These are phyloP conservation scores for Ennomos quercinarius DNA, from an alignment of 2,888 invertebrate species.

Conservation along the genomic window DNA sequence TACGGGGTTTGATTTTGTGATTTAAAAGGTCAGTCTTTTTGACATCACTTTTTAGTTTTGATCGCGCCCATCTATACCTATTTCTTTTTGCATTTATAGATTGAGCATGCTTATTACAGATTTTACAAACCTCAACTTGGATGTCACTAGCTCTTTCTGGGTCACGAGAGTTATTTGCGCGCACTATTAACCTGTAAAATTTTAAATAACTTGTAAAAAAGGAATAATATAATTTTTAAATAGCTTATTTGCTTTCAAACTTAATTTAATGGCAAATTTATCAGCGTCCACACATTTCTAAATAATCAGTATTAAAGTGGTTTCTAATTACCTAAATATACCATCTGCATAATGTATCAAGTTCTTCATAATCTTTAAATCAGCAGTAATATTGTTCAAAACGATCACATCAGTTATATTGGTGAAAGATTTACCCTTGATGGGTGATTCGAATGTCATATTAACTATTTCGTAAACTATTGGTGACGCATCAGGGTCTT, in stretches of 20 bases:
- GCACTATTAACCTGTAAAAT: slow-evolving; percentile 74
- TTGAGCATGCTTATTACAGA: background rate
- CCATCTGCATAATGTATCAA: slow-evolving; percentile 88
- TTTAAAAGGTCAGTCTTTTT: no score
- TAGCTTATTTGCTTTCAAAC: no score
- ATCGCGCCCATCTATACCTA: no score
- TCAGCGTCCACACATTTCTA: background rate
- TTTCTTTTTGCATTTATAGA: background rate
- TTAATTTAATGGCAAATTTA: no score
- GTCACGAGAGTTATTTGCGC: slow-evolving; percentile 87
- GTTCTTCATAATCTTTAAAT: slow-evolving; percentile 88
- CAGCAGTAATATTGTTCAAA: slow-evolving; percentile 89
- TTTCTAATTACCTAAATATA: slow-evolving; percentile 82
- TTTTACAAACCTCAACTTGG: slow-evolving; percentile 71
- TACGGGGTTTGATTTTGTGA: no score
- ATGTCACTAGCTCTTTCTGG: slow-evolving; percentile 82
- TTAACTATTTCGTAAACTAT: slow-evolving; percentile 87
- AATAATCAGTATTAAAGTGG: background rate
- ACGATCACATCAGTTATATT: slow-evolving; percentile 85
- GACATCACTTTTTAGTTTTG: no score
- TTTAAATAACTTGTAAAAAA: background rate
- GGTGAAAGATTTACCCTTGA: slow-evolving; percentile 69
- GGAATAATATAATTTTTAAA: no score
- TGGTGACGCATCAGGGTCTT: slow-evolving; percentile 88
- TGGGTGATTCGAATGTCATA: slow-evolving; percentile 84